These are phyloP conservation scores for Mormyrops attenuatus DNA, from an alignment of 2,797 vertebrate species.

Conservation along the genomic window DNA sequence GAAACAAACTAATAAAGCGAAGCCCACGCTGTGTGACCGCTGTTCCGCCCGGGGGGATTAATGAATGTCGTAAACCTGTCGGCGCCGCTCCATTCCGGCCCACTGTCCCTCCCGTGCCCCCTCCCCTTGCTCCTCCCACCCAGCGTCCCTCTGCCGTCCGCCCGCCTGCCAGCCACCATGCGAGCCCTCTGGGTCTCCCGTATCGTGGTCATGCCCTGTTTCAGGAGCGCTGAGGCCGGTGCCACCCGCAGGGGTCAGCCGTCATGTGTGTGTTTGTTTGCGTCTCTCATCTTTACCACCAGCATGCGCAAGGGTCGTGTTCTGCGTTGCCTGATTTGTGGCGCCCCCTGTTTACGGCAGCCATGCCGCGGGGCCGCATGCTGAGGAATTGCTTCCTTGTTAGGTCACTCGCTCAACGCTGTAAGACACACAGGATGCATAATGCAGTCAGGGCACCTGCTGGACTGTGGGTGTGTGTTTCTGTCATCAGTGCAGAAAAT, in stretches of 20 bases:
- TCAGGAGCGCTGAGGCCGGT: neutral
- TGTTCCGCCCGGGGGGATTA: slow-evolving; percentile 20
- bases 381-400: neutral
- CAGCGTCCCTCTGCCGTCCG: no score
- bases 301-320: neutral
- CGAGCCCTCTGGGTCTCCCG: neutral
- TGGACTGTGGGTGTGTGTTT: neutral
- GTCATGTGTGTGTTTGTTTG: neutral
- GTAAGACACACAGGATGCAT: neutral
- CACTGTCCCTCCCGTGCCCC: slow-evolving; percentile 47
- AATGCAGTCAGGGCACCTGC: neutral
- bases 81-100: slow-evolving; percentile 38
- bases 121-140: slow-evolving; percentile 13
- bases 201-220: neutral
- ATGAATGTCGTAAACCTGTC: slow-evolving; percentile 27
- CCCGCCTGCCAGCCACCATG: neutral
- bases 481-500: neutral
- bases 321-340: neutral
- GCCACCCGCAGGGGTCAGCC: neutral
- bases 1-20: slow-evolving; percentile 63
- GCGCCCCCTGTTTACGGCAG: neutral
- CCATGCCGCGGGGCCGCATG: neutral
- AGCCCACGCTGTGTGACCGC: slow-evolving; percentile 15
- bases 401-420: neutral
- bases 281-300: neutral